Evolutionary conservation across 2,888 invertebrate species (phyloP), one percentile per base, ranked within the genome.

Genomic region (Hirtodrosophila alboralis): DNA sequence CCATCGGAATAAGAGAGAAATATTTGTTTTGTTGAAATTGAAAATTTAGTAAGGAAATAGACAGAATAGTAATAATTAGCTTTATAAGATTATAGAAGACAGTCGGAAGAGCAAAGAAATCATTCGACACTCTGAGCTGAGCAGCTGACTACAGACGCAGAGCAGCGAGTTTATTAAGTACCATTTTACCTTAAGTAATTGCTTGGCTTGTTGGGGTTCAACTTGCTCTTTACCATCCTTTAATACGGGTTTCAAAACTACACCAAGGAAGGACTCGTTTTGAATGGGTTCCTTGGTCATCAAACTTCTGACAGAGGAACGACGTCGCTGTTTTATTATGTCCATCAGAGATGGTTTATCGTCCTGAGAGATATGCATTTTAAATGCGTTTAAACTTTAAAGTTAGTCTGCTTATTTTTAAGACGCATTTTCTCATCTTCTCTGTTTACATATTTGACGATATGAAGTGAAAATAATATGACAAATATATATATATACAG

Each of bases 241-340:
- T 69, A 92, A 91, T 62, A 93, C 93, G 41, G 93, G 93, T 90
- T 93, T 94, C 84, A 94, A 92, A 87, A 93, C 92, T 72, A 93
- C 90, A 70, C 90, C 91, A 85, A 93, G 90, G 90, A 94, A 93
- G 84, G 90, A 92, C 87, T 92, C 93, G 84, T 91, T 89, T 89
- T 91, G 90, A 77, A 91, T 88, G 71, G 91, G 91, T 77, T 90
- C 86, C 87, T 88, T 88, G 28, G 71, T 84, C 84, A 88, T 74
- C 71, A 91, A 87, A 84, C 90, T 88, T 85, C 92, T 89, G 64
- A 90, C 89, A 70, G 92, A 91, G 38, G 89, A 89, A 33, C 89
- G 87, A 45, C 90, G 88, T 18, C 87, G 76, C 64, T 87, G 81
- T 48, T 75, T 86, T 47, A 88, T 74, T 45, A 79, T 73, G 47